Evolutionary conservation across 1,140 invertebrate species (phyloP).

Genomic region (Acromyrmex charruanus): DNA sequence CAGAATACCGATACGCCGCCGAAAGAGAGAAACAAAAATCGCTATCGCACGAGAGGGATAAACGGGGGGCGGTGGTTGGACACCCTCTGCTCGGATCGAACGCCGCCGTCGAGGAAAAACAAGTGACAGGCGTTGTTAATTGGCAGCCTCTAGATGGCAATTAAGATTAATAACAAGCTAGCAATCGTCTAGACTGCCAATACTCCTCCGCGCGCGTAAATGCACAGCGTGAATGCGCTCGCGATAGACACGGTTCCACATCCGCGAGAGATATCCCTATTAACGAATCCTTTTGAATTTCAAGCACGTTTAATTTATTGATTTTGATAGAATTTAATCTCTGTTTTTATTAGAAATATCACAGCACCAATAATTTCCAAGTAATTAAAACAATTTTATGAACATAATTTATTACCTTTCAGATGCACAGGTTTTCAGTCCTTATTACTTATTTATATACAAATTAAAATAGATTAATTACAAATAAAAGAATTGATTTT

Average conservation of each 20-base stretch:
- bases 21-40: constrained; percentile 57
- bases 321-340: neutral
- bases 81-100: constrained; percentile 58
- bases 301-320: neutral
- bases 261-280: neutral
- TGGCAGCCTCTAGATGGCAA: constrained; percentile 84
- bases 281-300: constrained; percentile 37
- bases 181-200: constrained; percentile 71
- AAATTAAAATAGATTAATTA: too few relatives aligned
- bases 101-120: constrained; percentile 65
- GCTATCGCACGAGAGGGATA: constrained; percentile 40
- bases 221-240: neutral
- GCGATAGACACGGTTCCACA: neutral
- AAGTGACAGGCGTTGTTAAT: constrained; percentile 85
- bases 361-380: neutral
- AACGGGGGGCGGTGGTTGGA: constrained; percentile 48
- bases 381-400: neutral
- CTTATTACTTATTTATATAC: too few relatives aligned
- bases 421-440: neutral
- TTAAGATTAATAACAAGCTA: constrained; percentile 84
- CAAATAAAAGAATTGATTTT: neutral
- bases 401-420: neutral
- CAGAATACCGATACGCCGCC: constrained; percentile 78
- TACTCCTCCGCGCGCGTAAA: constrained; percentile 35
- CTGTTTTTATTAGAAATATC: neutral